Base-by-base conservation (phyloP, 2,888 invertebrate species). In the Erebia palarica region DNA sequence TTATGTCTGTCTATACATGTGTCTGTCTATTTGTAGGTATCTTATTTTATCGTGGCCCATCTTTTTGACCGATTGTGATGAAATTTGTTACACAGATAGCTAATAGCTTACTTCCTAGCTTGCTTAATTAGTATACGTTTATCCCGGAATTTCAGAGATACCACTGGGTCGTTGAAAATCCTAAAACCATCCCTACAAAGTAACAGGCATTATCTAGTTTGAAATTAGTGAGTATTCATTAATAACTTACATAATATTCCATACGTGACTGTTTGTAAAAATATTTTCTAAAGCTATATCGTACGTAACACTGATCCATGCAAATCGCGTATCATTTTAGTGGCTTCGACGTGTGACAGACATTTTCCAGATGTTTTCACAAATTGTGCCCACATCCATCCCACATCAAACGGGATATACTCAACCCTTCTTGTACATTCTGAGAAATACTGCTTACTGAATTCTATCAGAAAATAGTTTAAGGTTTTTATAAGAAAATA, bases 321-420 rank as follows among this genome's bases (percentile, higher is more conserved):
- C 82, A 86, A 86, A 84, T 83, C 83, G 78, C 78, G 80, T 81
- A 86, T 84, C 82, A 83, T 83, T 82, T 82, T 81, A 75, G 82
- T 84, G 80, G 80, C 81, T 82, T 86, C 84, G 84, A 86, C 85
- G 84, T 80, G 79, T 83, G 85, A 86, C 75, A 81, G 86, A 89
- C 84, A 82, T 77, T 82, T 81, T 71, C 84, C 90, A 90, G 90
- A 90, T 84, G 87, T 79, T 18, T 84, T 76, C 79, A 74, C 78
- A 78, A 80, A 84, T 80, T 82, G 83, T 83, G 83, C 80, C 82
- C 82, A 88, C 86, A 86, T 88, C 85, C 87, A 87, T 83, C 81
- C 82, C 83, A 88, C 86, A 86, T 88, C 86, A 87, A 87, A 87
- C 83, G 77, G 78, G 72, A 77, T 75, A 77, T 78, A 64, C 57